A percentile compares a stretch with the other conserved stretches of the same genome.
These are phyloP conservation scores for Gila orcuttii DNA, from an alignment of 2,113 vertebrate species.

Conservation along the genomic window DNA sequence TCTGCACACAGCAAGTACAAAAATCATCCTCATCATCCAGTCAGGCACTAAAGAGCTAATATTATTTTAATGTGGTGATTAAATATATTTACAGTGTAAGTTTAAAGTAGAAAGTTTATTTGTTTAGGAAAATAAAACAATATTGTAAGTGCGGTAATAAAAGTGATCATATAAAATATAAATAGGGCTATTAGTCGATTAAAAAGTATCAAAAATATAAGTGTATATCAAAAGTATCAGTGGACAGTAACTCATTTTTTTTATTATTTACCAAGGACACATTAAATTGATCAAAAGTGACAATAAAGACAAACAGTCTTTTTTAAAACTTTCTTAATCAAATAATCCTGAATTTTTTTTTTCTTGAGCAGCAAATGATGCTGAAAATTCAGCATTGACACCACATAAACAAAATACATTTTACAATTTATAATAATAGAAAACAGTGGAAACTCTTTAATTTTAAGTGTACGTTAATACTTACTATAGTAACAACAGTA, in stretches of 20 bases:
- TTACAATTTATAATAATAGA: neutral
- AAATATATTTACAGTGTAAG: neutral
- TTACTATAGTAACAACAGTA: no score
- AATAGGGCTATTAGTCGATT: neutral
- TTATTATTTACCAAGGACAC: no score
- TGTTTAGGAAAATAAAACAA: neutral
- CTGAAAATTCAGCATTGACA: neutral
- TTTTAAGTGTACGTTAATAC: neutral
- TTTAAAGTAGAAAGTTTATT: neutral
- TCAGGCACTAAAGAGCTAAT: slow-evolving; percentile 8
- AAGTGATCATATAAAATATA: neutral
- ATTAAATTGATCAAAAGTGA: neutral
- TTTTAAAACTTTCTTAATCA: no score
- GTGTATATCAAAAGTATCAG: no score
- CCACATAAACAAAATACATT: neutral
- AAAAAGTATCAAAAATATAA: no score
- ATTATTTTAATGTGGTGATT: neutral
- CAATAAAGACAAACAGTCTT: neutral
- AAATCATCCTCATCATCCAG: neutral
- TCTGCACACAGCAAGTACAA: slow-evolving; percentile 1
- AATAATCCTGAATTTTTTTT: no score
- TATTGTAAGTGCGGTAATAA: neutral
- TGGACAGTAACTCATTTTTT: no score
- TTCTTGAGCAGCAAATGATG: neutral
- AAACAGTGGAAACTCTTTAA: neutral